phyloP scores from a whole-genome alignment of 1,140 invertebrate genomes.

The Procambarus clarkii region DNA sequence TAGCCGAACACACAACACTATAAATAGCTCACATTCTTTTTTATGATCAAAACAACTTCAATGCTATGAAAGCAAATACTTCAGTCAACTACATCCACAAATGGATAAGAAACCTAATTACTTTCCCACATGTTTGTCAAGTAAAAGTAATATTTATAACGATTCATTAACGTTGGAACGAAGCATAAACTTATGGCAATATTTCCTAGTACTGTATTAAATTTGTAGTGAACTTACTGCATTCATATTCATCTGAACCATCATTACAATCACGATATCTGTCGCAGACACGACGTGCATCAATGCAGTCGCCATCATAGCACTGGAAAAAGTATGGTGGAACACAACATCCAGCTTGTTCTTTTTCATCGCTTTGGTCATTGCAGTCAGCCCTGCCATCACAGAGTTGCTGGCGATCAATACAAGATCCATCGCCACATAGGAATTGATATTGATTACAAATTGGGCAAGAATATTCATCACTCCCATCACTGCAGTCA shows the following conservation, averaged over 20 bases:
- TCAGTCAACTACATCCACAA: no score
- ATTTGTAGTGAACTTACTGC: constrained; percentile 77
- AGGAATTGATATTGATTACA: constrained; percentile 72
- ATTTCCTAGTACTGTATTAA: not conserved
- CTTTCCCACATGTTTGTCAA: no score
- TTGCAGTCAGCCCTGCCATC: constrained; percentile 74
- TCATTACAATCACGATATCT: constrained; percentile 82
- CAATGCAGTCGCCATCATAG: constrained; percentile 76
- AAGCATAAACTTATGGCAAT: not conserved
- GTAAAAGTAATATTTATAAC: no score
- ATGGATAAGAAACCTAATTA: no score
- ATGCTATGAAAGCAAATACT: no score
- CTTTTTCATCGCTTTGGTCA: constrained; percentile 74
- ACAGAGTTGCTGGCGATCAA: constrained; percentile 72
- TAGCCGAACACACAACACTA: no score
- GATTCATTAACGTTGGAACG: no score
- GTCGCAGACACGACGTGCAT: constrained; percentile 69
- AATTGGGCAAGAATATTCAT: constrained; percentile 70
- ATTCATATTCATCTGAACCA: constrained; percentile 83
- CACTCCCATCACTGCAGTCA: constrained; percentile 72
- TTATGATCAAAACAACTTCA: no score
- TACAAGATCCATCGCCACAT: constrained; percentile 74
- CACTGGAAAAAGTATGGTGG: constrained; percentile 78
- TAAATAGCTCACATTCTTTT: no score
- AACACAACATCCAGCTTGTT: constrained; percentile 71